phyloP scores from a whole-genome alignment of 2,797 vertebrate genomes.

The Lagorchestes hirsutus region DNA sequence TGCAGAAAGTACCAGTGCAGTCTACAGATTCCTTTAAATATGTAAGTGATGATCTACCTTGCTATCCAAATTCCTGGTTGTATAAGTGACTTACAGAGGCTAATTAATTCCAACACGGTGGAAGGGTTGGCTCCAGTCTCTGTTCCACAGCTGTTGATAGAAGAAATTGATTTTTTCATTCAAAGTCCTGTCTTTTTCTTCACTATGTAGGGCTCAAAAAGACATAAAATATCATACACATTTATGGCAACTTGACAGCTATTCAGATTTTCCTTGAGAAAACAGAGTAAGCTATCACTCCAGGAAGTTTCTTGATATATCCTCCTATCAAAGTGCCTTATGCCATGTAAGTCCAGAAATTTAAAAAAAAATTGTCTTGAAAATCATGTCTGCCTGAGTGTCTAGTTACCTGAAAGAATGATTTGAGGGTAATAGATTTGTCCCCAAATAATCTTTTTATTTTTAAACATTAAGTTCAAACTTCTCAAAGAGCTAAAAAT shows the following conservation, averaged over 20 bases:
- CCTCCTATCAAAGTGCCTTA: background rate
- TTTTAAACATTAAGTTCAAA: slow-evolving; percentile 1
- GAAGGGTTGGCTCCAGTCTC: background rate
- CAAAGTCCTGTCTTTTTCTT: slow-evolving; percentile 8
- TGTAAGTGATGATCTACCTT: background rate
- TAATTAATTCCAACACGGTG: too few relatives aligned
- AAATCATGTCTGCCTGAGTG: background rate
- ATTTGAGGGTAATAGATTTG: background rate
- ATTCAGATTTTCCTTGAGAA: background rate
- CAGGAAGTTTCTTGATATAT: background rate
- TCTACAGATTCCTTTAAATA: slow-evolving; percentile 1
- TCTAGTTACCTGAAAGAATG: background rate
- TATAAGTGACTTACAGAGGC: background rate
- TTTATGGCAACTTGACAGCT: background rate
- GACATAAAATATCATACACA: background rate
- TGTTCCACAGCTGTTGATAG: slow-evolving; percentile 35
- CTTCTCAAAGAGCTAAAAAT: too few relatives aligned
- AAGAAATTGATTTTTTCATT: slow-evolving; percentile 5
- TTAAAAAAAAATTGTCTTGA: background rate
- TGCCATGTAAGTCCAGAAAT: background rate
- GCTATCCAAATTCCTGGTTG: background rate
- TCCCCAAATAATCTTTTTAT: background rate
- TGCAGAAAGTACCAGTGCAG: background rate
- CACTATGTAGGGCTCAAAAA: slow-evolving; percentile 36
- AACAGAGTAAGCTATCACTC: background rate